These are phyloP conservation scores for Pristionchus fissidentatus DNA, from an alignment of 2,888 invertebrate genomes.

Conservation along the genomic window DNA sequence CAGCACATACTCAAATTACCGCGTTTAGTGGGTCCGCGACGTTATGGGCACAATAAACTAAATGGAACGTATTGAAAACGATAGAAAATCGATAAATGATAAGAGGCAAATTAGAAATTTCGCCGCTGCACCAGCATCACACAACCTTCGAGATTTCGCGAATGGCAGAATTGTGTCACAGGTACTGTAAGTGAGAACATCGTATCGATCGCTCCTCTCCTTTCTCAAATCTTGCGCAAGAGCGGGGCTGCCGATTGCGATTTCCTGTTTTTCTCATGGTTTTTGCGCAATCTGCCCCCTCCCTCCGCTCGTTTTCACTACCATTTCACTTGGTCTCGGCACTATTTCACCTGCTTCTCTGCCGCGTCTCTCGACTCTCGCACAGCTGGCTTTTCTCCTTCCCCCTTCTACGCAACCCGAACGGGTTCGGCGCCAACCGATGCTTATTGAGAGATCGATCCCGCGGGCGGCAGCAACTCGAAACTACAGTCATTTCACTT, in stretches of 20 bases:
- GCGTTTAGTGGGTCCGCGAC: slow-evolving; percentile 6
- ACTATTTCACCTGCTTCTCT: slow-evolving; percentile 10
- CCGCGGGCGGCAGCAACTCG: neutral
- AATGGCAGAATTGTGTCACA: neutral
- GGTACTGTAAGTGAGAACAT: slow-evolving; percentile 8
- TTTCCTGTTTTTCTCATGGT: slow-evolving; percentile 27
- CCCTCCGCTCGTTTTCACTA: slow-evolving; percentile 8
- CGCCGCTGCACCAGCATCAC: too few species aligned
- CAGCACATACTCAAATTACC: slow-evolving; percentile 31
- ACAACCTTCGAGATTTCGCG: neutral
- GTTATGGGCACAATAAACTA: neutral
- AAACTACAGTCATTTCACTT: neutral
- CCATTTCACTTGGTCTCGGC: neutral
- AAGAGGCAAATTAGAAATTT: neutral
- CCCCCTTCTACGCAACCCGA: slow-evolving; percentile 25
- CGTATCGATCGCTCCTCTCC: neutral
- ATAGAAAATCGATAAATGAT: neutral
- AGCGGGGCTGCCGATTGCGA: slow-evolving; percentile 1
- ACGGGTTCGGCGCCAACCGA: neutral
- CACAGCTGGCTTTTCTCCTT: neutral
- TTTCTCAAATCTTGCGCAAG: slow-evolving; percentile 34
- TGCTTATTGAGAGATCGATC: neutral
- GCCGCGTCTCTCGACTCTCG: slow-evolving; percentile 19
- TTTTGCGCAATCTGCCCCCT: slow-evolving; percentile 27
- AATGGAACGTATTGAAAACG: neutral